Percentiles rank a stretch among this genome's conserved stretches.
Conservation (phyloP, 2,888 invertebrate genomes). For the Drosophila fungiperda region DNA sequence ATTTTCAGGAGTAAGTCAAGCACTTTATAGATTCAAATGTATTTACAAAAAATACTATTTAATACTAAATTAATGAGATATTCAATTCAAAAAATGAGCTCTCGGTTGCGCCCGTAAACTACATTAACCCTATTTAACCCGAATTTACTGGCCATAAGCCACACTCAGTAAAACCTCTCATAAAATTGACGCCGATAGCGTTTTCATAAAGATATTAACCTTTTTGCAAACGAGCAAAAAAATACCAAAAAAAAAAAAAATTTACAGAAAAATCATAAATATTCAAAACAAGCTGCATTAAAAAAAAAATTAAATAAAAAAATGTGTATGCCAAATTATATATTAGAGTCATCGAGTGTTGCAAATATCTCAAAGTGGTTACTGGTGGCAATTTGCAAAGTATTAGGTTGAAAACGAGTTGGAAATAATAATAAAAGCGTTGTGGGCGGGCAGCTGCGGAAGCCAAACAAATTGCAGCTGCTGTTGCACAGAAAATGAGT, state of each 20-base stretch:
- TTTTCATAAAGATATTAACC: conserved; percentile 65
- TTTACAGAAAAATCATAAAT: conserved; percentile 12
- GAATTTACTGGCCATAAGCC: conserved; percentile 46
- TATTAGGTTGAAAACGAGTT: conserved; percentile 32
- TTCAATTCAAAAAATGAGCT: background rate
- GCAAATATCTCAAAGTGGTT: conserved; percentile 61
- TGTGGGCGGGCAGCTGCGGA: conserved; percentile 15
- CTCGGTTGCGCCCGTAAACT: conserved; percentile 28
- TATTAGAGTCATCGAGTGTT: conserved; percentile 49
- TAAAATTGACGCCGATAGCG: conserved; percentile 46
- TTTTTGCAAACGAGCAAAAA: conserved; percentile 51
- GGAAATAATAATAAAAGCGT: conserved; percentile 41
- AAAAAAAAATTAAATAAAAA: conserved; percentile 10
- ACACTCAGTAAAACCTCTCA: conserved; percentile 42
- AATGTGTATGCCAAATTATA: conserved; percentile 57
- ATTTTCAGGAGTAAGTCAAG: background rate
- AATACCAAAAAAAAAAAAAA: background rate
- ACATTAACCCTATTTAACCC: conserved; percentile 72
- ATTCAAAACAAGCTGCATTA: conserved; percentile 16
- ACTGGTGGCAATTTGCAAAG: conserved; percentile 57
- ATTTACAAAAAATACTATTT: background rate
- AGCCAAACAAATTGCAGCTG: conserved; percentile 3
- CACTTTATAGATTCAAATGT: background rate
- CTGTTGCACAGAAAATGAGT: background rate
- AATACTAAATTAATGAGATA: background rate